Conservation (phyloP, 2,113 vertebrate genomes). For the Oncorhynchus nerka region DNA sequence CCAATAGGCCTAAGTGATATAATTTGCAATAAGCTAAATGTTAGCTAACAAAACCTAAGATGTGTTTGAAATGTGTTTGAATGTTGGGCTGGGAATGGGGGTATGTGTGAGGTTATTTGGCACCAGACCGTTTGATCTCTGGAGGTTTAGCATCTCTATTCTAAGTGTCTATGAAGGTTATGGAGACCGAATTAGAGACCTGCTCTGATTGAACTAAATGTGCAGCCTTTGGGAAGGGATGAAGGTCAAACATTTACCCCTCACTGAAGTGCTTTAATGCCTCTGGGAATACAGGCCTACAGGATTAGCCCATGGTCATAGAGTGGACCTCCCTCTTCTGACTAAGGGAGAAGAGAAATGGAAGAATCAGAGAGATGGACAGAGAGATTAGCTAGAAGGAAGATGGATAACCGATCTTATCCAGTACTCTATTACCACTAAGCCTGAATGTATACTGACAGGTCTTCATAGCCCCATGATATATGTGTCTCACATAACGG, state of each 20-base stretch:
- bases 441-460: no score
- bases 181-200: slow-evolving; percentile 8
- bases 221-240: slow-evolving; percentile 17
- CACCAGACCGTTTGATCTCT: background rate
- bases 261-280: slow-evolving; percentile 53
- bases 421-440: no score
- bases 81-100: no score
- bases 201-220: slow-evolving; percentile 41
- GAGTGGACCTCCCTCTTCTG: slow-evolving; percentile 8
- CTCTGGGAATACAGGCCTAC: slow-evolving; percentile 43
- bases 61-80: no score
- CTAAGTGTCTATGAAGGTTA: background rate
- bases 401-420: no score
- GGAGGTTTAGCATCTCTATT: background rate
- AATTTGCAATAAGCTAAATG: no score
- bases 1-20: no score
- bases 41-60: no score
- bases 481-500: no score
- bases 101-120: background rate
- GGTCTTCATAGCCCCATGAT: no score
- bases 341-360: background rate
- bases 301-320: slow-evolving; percentile 36
- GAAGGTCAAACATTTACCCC: slow-evolving; percentile 41
- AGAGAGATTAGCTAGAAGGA: no score
- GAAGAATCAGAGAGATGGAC: no score